phyloP scores from a whole-genome alignment of 2,888 invertebrate species.

The Pteria penguin region DNA sequence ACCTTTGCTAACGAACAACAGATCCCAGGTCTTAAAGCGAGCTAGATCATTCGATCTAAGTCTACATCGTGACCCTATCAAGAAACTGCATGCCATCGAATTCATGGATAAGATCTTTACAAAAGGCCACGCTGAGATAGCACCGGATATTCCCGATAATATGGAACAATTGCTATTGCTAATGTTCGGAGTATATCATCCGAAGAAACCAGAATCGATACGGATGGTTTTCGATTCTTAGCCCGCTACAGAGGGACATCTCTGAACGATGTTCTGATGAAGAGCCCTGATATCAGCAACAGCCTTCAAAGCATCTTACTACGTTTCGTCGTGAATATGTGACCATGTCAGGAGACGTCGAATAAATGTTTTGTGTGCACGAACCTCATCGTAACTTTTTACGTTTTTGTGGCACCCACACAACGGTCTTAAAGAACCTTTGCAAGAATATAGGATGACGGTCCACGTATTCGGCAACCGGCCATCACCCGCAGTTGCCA shows the following conservation, averaged over 20 bases:
- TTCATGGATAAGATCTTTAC: slow-evolving; percentile 50
- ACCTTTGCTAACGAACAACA: slow-evolving; percentile 35
- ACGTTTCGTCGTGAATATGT: slow-evolving; percentile 41
- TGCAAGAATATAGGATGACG: slow-evolving; percentile 50
- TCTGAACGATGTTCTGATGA: slow-evolving; percentile 44
- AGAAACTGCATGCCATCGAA: slow-evolving; percentile 35
- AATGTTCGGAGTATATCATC: slow-evolving; percentile 50
- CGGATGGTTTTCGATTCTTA: slow-evolving; percentile 51
- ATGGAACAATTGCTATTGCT: slow-evolving; percentile 52
- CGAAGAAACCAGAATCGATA: slow-evolving; percentile 41
- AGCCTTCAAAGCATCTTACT: slow-evolving; percentile 43
- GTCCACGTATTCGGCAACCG: slow-evolving; percentile 49
- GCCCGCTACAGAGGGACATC: slow-evolving; percentile 42
- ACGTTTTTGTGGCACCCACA: slow-evolving; percentile 51
- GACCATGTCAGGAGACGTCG: slow-evolving; percentile 47
- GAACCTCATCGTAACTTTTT: slow-evolving; percentile 43
- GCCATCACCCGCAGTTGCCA: slow-evolving; percentile 49
- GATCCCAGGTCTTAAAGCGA: slow-evolving; percentile 21
- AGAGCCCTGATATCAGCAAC: slow-evolving; percentile 48
- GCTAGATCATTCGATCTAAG: slow-evolving; percentile 23
- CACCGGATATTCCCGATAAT: slow-evolving; percentile 15
- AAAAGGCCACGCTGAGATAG: slow-evolving; percentile 38
- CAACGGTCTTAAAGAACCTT: slow-evolving; percentile 30
- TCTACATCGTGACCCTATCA: slow-evolving; percentile 24
- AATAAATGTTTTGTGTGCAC: slow-evolving; percentile 48